These are phyloP conservation scores for Parotia lawesii DNA, from an alignment of 2,113 vertebrate species.

Conservation along the genomic window DNA sequence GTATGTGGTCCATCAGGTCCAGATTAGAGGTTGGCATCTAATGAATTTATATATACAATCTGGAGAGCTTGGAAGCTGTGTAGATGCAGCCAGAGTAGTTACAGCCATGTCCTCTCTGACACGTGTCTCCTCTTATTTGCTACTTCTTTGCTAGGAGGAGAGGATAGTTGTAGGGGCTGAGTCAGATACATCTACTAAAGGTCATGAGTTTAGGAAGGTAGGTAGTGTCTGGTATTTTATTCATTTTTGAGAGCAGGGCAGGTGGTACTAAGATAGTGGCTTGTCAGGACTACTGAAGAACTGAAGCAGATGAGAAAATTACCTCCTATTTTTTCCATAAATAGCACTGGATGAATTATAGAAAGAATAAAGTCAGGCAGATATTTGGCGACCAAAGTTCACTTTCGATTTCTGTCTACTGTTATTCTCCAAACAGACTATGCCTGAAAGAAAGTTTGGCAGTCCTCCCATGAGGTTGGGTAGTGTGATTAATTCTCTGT, in stretches of 20 bases:
- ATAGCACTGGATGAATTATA: neutral
- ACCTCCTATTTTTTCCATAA: neutral
- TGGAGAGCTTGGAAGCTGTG: neutral
- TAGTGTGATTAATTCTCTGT: slow-evolving; percentile 49
- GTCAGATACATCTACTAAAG: neutral
- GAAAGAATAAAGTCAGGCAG: neutral
- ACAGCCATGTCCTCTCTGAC: neutral
- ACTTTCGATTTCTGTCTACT: neutral
- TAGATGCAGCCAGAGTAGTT: neutral
- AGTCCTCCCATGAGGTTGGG: neutral
- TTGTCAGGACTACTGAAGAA: neutral
- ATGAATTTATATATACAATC: neutral
- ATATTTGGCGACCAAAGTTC: neutral
- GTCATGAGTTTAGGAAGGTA: neutral
- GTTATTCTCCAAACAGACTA: neutral
- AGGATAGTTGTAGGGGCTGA: neutral
- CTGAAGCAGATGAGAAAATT: neutral
- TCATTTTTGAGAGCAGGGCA: neutral
- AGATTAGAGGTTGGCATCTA: neutral
- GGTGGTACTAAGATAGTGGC: neutral
- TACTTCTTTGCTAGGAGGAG: neutral
- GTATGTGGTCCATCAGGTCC: neutral
- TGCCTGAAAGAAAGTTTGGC: slow-evolving; percentile 46
- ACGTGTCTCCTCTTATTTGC: neutral
- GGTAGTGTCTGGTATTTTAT: neutral